Base-by-base conservation (phyloP, 2,888 invertebrate species). In the Hartigia nigra region DNA sequence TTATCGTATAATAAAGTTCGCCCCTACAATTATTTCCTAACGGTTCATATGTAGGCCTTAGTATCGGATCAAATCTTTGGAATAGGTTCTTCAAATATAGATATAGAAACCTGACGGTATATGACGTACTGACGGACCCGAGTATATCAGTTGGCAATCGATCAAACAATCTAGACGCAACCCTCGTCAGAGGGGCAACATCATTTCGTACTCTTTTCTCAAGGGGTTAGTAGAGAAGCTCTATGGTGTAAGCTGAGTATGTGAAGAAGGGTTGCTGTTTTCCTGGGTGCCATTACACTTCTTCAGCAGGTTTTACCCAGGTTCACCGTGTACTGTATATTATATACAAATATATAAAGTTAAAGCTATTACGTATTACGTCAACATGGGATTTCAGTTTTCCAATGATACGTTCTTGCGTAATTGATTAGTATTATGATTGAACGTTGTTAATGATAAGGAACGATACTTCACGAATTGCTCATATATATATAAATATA, bases 111-210 rank as follows among this genome's bases (percentile, higher is more conserved):
- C 0, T 55, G 39, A 37, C 36, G 36, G 12, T 23, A 9, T 23
- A 23, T 55, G 39, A 55, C 23, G 39, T 23, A 1, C 39, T 2
- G 39, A 55, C 23, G 39, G 23, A 55, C 35, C 69, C 76, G 32
- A 76, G 69, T 79, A 69, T 75, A 82, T 84, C 80, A 79, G 70
- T 83, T 77, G 80, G 79, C 80, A 79, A 84, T 86, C 86, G 83
- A 83, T 86, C 86, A 84, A 83, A 81, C 81, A 80, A 82, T 85
- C 81, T 77, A 75, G 76, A 80, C 77, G 69, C 39, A 69, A 76
- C 75, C 76, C 80, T 81, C 81, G 77, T 78, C 77, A 77, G 76
- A 70, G 39, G 72, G 69, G 78, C 76, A 70, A 75, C 77, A 70
- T 72, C 39, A 55, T 14, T 55, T 55, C 39, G 39, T 55, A 55